Evolutionary conservation across 2,888 invertebrate species (phyloP).

Genomic region (Amphipyra tragopoginis): DNA sequence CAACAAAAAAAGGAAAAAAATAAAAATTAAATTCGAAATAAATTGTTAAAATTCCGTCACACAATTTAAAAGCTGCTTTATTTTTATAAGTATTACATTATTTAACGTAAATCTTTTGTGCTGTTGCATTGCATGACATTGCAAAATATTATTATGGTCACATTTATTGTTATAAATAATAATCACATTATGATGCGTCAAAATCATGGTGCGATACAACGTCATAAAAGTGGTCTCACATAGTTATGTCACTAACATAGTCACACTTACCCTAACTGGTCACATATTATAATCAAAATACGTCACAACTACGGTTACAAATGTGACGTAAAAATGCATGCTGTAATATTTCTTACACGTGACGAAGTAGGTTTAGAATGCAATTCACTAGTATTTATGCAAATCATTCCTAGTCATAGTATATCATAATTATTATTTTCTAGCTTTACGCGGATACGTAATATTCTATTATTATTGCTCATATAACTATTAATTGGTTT

Average conservation of each 20-base stretch:
- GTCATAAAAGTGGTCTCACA: conserved; percentile 1
- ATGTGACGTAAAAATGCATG: too few species aligned
- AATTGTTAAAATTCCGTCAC: too few species aligned
- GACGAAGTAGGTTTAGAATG: too few species aligned
- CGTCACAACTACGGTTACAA: conserved; percentile 2
- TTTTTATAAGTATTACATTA: too few species aligned
- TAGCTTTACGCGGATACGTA: neutral
- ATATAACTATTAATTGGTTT: conserved; percentile 1
- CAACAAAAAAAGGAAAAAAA: too few species aligned
- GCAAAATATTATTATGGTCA: too few species aligned
- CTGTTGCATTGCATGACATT: too few species aligned
- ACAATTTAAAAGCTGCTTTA: too few species aligned
- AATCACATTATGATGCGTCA: neutral
- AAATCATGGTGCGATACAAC: neutral
- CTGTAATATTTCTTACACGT: too few species aligned
- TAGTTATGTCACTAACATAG: conserved; percentile 1
- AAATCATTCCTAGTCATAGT: neutral
- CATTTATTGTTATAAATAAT: neutral
- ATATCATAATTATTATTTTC: neutral
- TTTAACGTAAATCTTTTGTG: too few species aligned
- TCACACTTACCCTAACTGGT: too few species aligned
- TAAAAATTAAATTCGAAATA: too few species aligned
- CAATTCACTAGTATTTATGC: neutral
- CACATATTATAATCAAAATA: neutral
- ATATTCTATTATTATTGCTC: neutral